These are phyloP conservation scores for Petroica traversi DNA, from an alignment of 2,113 vertebrate species.

Conservation along the genomic window DNA sequence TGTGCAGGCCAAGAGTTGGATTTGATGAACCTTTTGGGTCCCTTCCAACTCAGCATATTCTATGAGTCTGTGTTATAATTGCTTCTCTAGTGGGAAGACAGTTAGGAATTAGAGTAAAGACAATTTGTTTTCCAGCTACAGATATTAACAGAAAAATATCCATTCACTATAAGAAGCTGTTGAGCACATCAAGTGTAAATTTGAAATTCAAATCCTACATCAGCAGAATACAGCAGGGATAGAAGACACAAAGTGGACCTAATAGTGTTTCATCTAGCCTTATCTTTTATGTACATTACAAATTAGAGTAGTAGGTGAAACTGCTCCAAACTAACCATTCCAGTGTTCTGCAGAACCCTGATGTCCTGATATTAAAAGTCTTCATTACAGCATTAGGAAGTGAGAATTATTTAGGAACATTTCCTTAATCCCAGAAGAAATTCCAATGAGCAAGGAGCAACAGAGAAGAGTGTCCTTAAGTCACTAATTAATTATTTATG, in stretches of 20 bases:
- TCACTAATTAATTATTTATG: neutral
- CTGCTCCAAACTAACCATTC: neutral
- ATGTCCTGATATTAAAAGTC: neutral
- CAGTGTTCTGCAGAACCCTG: neutral
- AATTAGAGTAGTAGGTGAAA: neutral
- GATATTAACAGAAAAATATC: neutral
- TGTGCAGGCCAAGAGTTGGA: neutral
- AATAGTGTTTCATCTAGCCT: neutral
- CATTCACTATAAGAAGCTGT: neutral
- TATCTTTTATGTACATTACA: neutral
- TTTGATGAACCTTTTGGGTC: neutral
- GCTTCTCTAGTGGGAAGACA: neutral
- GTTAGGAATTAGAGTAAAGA: neutral
- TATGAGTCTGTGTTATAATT: neutral
- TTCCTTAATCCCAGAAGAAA: neutral
- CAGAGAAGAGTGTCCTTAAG: neutral
- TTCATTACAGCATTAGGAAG: neutral
- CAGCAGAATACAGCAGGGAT: neutral
- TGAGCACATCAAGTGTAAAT: neutral
- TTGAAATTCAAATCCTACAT: neutral
- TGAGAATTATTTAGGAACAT: neutral
- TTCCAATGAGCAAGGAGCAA: neutral
- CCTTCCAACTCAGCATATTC: neutral
- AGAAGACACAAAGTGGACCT: neutral
- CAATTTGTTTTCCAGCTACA: neutral